phyloP scores from a whole-genome alignment of 2,888 invertebrate genomes.

The Erebia aethiops region DNA sequence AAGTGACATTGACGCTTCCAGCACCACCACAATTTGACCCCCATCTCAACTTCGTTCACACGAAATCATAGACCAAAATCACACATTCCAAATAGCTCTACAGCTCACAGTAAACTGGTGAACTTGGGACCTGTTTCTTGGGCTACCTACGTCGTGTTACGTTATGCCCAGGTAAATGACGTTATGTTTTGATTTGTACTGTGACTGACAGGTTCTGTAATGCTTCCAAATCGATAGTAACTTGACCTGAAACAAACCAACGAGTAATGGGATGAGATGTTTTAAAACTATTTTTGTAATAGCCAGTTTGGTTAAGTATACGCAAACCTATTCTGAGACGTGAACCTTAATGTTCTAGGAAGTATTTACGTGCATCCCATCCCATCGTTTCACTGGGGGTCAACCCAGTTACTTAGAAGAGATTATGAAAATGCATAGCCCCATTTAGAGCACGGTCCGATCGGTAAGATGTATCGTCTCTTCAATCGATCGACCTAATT shows the following conservation, averaged over 20 bases:
- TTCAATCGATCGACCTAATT: too few relatives aligned
- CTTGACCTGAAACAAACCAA: constrained; percentile 18
- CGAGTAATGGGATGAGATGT: constrained; percentile 14
- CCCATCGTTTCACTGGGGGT: too few relatives aligned
- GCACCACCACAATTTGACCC: constrained; percentile 61
- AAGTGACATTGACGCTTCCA: constrained; percentile 80
- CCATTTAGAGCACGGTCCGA: too few relatives aligned
- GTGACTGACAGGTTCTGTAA: constrained; percentile 57
- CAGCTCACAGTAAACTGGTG: constrained; percentile 55
- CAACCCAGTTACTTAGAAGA: too few relatives aligned
- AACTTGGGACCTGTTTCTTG: constrained; percentile 58
- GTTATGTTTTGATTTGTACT: constrained; percentile 70
- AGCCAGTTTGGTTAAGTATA: not conserved
- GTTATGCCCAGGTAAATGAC: constrained; percentile 73
- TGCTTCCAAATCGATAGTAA: constrained; percentile 42
- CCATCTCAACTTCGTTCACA: constrained; percentile 41
- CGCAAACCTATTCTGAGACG: not conserved
- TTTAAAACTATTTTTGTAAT: constrained; percentile 9
- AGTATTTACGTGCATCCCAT: too few relatives aligned
- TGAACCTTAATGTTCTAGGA: not conserved
- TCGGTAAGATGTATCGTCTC: too few relatives aligned
- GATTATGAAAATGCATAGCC: too few relatives aligned
- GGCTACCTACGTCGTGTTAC: constrained; percentile 58
- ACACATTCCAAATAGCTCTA: constrained; percentile 45
- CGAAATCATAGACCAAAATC: constrained; percentile 45